Percentiles rank a stretch among this genome's conserved stretches.
These are phyloP conservation scores for Cotesia typhae DNA, from an alignment of 1,140 invertebrate species.

Conservation along the genomic window DNA sequence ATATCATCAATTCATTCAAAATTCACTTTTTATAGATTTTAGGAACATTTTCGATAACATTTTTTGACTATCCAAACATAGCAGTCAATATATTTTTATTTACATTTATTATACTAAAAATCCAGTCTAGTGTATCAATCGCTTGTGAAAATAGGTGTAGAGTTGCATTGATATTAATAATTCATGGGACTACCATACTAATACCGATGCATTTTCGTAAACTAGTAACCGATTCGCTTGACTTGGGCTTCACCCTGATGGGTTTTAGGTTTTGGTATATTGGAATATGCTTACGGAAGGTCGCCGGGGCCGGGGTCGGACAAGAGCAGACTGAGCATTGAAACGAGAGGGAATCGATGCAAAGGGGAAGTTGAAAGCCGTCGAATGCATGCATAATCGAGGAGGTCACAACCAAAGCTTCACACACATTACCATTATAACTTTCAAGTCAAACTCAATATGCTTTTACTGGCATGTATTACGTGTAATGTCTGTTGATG, in stretches of 20 bases:
- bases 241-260: background rate
- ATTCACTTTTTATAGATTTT: too few species aligned
- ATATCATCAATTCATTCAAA: too few species aligned
- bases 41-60: too few species aligned
- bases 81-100: too few species aligned
- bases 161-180: slow-evolving; percentile 7
- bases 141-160: background rate
- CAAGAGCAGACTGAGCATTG: background rate
- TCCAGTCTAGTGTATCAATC: background rate
- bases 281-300: slow-evolving; percentile 10
- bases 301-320: background rate
- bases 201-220: too few species aligned
- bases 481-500: background rate
- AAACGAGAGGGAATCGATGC: slow-evolving; percentile 18
- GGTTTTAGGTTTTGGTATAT: slow-evolving; percentile 4
- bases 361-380: slow-evolving; percentile 31
- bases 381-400: slow-evolving; percentile 44
- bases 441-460: slow-evolving; percentile 7
- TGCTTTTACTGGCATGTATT: slow-evolving; percentile 1
- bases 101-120: too few species aligned
- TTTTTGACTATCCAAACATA: too few species aligned
- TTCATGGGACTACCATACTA: background rate
- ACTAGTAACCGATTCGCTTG: background rate
- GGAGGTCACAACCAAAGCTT: slow-evolving; percentile 37
- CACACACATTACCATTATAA: background rate